phyloP scores from a whole-genome alignment of 2,113 vertebrate genomes.

The Anolis sagrei region DNA sequence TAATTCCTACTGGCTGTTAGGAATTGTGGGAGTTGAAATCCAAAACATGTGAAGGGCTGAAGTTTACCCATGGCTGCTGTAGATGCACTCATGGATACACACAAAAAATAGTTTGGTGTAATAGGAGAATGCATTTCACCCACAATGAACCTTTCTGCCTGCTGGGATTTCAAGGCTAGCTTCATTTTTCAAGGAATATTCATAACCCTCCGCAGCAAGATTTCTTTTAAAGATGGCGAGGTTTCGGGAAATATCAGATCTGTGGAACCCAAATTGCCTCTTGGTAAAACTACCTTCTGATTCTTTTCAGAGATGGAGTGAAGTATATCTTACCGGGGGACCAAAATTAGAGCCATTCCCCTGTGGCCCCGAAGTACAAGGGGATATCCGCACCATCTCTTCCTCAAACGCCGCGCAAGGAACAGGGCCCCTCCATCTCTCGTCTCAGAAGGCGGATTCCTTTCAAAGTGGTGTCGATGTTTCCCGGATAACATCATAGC shows the following conservation, averaged over 20 bases:
- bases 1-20: no score
- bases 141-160: no score
- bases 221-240: not conserved
- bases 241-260: not conserved
- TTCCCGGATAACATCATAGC: slow-evolving; percentile 11
- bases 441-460: not conserved
- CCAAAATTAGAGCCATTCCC: no score
- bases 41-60: no score
- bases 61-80: no score
- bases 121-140: not conserved
- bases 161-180: no score
- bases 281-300: not conserved
- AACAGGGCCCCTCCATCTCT: not conserved
- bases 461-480: slow-evolving; percentile 4
- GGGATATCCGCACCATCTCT: not conserved
- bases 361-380: not conserved
- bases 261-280: not conserved
- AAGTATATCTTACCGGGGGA: not conserved
- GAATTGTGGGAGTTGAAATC: no score
- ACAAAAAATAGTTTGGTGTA: no score
- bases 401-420: not conserved
- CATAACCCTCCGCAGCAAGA: no score
- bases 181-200: not conserved
- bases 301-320: not conserved
- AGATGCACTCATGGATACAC: no score